phyloP scores from a whole-genome alignment of 2,888 invertebrate species.

The Malthinus flaveolus region DNA sequence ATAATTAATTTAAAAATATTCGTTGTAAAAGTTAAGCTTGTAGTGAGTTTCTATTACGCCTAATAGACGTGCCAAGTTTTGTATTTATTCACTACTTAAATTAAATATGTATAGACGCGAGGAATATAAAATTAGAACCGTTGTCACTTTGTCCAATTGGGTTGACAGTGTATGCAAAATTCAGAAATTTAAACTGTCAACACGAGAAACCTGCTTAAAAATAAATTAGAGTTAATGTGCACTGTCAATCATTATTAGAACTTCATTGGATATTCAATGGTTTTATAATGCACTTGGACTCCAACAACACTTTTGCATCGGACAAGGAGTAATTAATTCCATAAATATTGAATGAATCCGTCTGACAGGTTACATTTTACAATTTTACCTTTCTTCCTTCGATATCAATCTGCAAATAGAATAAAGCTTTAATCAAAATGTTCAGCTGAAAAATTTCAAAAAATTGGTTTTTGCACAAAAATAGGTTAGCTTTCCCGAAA shows the following conservation, averaged over 20 bases:
- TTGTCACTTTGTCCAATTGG: conserved; percentile 36
- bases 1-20: not conserved
- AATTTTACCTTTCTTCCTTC: not conserved
- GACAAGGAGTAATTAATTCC: conserved; percentile 13
- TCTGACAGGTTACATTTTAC: conserved; percentile 1
- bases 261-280: conserved; percentile 32
- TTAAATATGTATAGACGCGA: conserved; percentile 33
- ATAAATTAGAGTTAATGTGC: conserved; percentile 38
- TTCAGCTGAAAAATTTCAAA: no score
- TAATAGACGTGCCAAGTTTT: conserved; percentile 21
- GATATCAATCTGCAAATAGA: not conserved
- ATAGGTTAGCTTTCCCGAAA: no score
- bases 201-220: conserved; percentile 34
- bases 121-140: conserved; percentile 38
- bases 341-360: conserved; percentile 17
- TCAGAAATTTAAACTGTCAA: conserved; percentile 34
- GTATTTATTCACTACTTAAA: conserved; percentile 13
- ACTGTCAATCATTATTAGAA: conserved; percentile 35
- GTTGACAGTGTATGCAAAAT: conserved; percentile 34
- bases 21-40: not conserved
- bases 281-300: conserved; percentile 33
- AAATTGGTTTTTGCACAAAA: no score
- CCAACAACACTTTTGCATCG: conserved; percentile 34
- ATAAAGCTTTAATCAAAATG: no score
- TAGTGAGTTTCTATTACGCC: conserved; percentile 11